Evolutionary conservation across 2,113 vertebrate species (phyloP), one percentile per base, ranked within the genome.

Genomic region (Ptyas mucosa): DNA sequence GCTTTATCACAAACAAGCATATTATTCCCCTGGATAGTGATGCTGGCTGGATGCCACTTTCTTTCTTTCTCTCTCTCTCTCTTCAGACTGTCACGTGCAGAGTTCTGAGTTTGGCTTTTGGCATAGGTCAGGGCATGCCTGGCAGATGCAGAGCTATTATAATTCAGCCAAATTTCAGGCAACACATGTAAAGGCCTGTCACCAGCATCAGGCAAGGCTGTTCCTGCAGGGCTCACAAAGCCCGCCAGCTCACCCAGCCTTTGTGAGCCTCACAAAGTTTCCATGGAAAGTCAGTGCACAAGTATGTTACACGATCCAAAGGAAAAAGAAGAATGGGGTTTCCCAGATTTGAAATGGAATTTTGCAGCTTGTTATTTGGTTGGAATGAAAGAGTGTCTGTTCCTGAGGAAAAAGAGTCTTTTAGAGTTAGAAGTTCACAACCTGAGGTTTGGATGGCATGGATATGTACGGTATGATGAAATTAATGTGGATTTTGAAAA

Each of bases 1-100:
- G 92, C 75, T 90, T 85, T 14, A 52, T 81, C 43, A 89, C 75
- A 85, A 93, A 89, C 88, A 58, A 92, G 88, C 49, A 15, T 93
- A 81, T 85, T 93, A 26, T 85, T 93, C 75, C 53, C 54, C 14
- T 51, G 18, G 53, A 86, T 52, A 21, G 49, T 46, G 29, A 58
- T 26, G 75, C 88, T 92, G 53, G 88, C 69, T 61, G 69, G 92
- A 52, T 61, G 88, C 92, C 29, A 11, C 26, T n/a, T 11, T 85
- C 29, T 69, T 0, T 26, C 23, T 58, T 23, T n/a, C 61, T n/a
- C 61, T 86, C 15, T 46, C 87, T 8, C 53, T 57, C 39, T 23
- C 52, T 55, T 12, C 54, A 85, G 88, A 34, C 29, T 93, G 75
- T 86, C 75, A 86, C 75, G 29, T 55, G 87, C 52, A 89, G 87